Evolutionary conservation across 37 sponge, comb jelly and placozoan genomes (phyloP), one percentile per base, ranked within the genome.

Genomic region (Amphimedon queenslandica): DNA sequence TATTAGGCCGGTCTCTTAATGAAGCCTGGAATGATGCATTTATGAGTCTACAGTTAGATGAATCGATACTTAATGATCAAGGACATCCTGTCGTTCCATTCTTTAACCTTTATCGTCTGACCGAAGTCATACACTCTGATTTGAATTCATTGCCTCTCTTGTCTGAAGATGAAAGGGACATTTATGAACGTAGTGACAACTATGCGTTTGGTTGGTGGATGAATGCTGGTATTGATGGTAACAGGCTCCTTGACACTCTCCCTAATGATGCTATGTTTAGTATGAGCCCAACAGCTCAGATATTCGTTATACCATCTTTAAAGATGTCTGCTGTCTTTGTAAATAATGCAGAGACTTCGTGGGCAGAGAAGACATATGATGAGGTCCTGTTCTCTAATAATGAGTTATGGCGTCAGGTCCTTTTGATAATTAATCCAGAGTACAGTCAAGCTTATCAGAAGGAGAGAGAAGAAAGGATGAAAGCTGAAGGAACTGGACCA

Each of bases 11-110:
- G 11, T 32, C 57, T 58, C 68, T 69, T 11, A 2, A 28, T 18
- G 85, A 78, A 32, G 85, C 85, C 20, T 85, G 85, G 85, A 34
- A 36, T 61, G 85, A 85, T 69, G 80, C 80, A 27, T 63, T 85
- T 23, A 58, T 78, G 58, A 38, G 63, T 4, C 27, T 78, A 28
- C 74, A 64, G 18, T 61, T 78, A 34, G 80, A 73, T 13, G 67
- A 78, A 0, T n/a, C 38, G 20, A 2, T 16, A 0, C 11, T 78
- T 6, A 37, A 18, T 60, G 40, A 58, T 16, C 20, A 53, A 4
- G 57, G 57, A 18, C 51, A 57, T 21, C 56, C 73, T 6, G 37
- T 67, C 3, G 53, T 69, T 6, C 29, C 40, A 3, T 41, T 85
- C 11, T 43, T 72, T 18, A 29, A 67, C 30, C 39, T 84, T 16